Evolutionary conservation across 53 echinoderm and acorn worm species (phyloP).

Genomic region (Apostichopus leukothele): DNA sequence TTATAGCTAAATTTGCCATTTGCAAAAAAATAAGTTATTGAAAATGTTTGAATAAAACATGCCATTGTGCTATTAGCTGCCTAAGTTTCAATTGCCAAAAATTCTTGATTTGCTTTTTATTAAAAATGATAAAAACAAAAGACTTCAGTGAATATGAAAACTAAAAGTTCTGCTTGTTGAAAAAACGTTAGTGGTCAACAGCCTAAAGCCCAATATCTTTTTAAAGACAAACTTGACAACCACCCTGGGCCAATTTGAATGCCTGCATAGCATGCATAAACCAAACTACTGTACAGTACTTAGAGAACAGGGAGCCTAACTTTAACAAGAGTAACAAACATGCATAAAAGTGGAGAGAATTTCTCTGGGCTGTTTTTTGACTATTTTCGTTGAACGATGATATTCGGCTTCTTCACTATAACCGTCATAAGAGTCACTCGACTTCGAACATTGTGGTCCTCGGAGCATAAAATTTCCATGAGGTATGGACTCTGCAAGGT

Average conservation of each 20-base stretch:
- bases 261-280: too few relatives aligned
- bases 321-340: neutral
- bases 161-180: too few relatives aligned
- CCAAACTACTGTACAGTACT: too few relatives aligned
- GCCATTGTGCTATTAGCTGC: too few relatives aligned
- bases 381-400: neutral
- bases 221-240: neutral
- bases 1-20: too few relatives aligned
- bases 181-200: slow-evolving; percentile 9
- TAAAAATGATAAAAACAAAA: too few relatives aligned
- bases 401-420: neutral
- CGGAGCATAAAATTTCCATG: neutral
- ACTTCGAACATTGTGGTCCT: neutral
- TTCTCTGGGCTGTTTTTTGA: neutral
- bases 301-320: too few relatives aligned
- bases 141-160: too few relatives aligned
- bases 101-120: too few relatives aligned
- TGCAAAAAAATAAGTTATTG: too few relatives aligned
- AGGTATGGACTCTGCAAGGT: neutral
- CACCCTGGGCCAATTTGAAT: neutral
- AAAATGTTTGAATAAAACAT: too few relatives aligned
- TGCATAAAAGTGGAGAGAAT: neutral
- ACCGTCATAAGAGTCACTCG: neutral
- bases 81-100: too few relatives aligned
- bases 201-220: neutral